Base-by-base conservation (phyloP, 2,797 vertebrate genomes). In the Platalea minor region DNA sequence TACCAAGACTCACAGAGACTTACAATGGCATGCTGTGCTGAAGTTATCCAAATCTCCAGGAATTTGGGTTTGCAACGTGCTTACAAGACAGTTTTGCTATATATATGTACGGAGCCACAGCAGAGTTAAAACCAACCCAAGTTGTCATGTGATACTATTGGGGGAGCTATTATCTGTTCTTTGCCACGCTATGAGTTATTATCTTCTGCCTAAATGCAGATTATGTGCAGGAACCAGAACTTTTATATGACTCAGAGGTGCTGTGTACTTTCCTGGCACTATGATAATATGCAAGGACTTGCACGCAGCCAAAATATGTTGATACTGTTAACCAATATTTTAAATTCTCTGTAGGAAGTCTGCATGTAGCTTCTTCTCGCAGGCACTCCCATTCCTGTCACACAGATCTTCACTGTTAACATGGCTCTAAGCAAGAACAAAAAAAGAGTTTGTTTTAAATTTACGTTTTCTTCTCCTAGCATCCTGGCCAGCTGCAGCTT, bases 251-350 rank as follows among this genome's bases (percentile, higher is more conserved):
- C 93, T 93, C 88, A 74, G 74, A 96, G 93, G 85, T 82, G 85
- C 63, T 4, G 26, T 96, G 89, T 85, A 91, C 89, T 93, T 95
- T 97, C 43, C 41, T 77, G 92, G 70, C 41, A 41, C 25, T 63
- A 53, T 2, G 14, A 86, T 93, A 85, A 83, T 92, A 72, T 12
- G 8, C 41, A 89, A 91, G 79, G 63, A 92, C 72, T 84, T 86
- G 77, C 33, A 79, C 24, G 23, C 61, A 91, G 75, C 41, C 81
- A 79, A 95, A 92, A 90, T 67, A 74, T 39, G 54, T 79, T 74
- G 88, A 93, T 54, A 86, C 73, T 92, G 69, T 37, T 96, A 98
- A 94, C 80, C 76, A 97, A 75, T 97, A 96, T 89, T 97, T 96
- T 92, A 95, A 96, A 96, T 92, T 97, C 84, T 97, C 64, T 74